Evolutionary conservation across 2,113 vertebrate genomes (phyloP).

Genomic region (Orientallactaga bullata): DNA sequence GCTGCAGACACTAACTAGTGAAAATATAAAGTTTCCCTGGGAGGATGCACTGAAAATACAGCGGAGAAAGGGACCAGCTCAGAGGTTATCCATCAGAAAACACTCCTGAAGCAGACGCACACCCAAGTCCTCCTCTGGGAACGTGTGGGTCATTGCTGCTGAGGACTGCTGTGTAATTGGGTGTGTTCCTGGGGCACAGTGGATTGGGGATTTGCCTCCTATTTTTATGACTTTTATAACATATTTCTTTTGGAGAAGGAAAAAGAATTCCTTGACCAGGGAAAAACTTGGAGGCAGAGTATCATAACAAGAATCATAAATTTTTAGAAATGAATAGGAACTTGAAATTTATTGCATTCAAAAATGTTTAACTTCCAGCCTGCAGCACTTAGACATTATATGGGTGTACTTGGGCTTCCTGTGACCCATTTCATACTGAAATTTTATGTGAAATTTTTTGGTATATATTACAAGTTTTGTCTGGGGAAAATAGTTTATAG

Average conservation of each 20-base stretch:
- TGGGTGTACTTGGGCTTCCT: background rate
- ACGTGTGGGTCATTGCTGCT: background rate
- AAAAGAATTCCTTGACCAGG: conserved; percentile 12
- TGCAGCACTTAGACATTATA: too few relatives aligned
- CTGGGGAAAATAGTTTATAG: background rate
- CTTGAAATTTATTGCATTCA: background rate
- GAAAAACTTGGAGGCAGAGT: background rate
- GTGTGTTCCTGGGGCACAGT: background rate
- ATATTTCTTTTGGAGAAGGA: conserved; percentile 14
- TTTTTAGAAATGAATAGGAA: conserved; percentile 8
- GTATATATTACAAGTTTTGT: background rate
- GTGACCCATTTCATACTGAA: background rate
- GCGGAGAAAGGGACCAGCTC: background rate
- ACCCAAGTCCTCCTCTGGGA: background rate
- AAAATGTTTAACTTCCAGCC: background rate
- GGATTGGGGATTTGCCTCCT: too few relatives aligned
- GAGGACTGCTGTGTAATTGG: too few relatives aligned
- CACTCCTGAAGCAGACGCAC: background rate
- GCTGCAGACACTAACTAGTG: conserved; percentile 43
- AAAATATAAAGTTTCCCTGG: conserved; percentile 42
- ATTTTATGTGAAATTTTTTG: background rate
- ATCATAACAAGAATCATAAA: conserved; percentile 1
- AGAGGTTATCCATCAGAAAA: background rate
- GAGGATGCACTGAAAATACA: background rate
- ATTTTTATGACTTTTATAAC: conserved; percentile 12